These are phyloP conservation scores for Cheiracanthium punctorium DNA, from an alignment of 2,888 invertebrate genomes.

Conservation along the genomic window DNA sequence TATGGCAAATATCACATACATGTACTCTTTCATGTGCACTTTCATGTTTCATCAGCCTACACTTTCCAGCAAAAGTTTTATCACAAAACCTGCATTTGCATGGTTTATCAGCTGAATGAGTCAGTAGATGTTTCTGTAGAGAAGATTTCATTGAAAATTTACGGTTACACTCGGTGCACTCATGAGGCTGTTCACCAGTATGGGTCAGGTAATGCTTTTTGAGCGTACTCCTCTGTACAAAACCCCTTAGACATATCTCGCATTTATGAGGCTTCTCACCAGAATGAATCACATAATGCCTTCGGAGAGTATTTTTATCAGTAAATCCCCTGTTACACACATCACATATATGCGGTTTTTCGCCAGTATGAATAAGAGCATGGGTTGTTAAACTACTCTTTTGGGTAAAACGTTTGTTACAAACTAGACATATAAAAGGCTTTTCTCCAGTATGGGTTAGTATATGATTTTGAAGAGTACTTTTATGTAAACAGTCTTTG, in stretches of 20 bases:
- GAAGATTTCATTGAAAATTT: constrained; percentile 16
- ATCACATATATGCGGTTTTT: constrained; percentile 38
- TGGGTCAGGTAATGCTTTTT: constrained; percentile 18
- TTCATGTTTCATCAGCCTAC: not conserved
- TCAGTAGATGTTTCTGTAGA: constrained; percentile 16
- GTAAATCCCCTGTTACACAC: constrained; percentile 17
- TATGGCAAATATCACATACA: constrained; percentile 27
- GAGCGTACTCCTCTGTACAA: constrained; percentile 26
- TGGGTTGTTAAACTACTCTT: constrained; percentile 27
- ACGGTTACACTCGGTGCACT: constrained; percentile 15
- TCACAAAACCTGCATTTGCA: constrained; percentile 7
- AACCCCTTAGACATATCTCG: constrained; percentile 19
- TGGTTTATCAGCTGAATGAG: constrained; percentile 23
- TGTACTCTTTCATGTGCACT: not conserved
- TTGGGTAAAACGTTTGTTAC: constrained; percentile 32
- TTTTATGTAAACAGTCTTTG: constrained; percentile 20
- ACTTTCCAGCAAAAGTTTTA: constrained; percentile 12
- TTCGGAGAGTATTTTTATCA: constrained; percentile 28
- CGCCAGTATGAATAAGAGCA: constrained; percentile 20
- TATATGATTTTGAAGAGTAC: constrained; percentile 20
- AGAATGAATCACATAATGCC: constrained; percentile 30
- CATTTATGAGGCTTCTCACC: constrained; percentile 23
- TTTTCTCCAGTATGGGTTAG: constrained; percentile 2
- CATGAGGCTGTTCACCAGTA: constrained; percentile 39
- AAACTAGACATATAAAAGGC: constrained; percentile 21